Conservation (phyloP, 1,140 invertebrate species). For the Luehdorfia chinensis region DNA sequence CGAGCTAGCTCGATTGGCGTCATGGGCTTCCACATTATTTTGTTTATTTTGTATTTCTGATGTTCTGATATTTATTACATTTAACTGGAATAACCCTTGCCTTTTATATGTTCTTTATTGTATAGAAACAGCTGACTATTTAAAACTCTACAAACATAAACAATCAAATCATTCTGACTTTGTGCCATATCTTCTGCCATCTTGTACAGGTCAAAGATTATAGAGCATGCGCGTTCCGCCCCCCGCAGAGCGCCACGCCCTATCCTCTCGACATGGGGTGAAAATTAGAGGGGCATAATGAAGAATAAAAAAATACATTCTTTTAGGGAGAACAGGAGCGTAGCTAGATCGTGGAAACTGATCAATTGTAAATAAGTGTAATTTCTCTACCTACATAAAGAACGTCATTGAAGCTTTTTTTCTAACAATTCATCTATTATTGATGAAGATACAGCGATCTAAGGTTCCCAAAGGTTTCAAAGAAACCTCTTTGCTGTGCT, state of each 20-base stretch:
- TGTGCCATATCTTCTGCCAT: constrained; percentile 34
- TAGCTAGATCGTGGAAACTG: neutral
- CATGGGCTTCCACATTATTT: too few species aligned
- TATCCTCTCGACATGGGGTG: constrained; percentile 24
- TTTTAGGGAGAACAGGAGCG: neutral
- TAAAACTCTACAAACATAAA: neutral
- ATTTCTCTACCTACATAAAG: too few species aligned
- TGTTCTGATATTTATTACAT: too few species aligned
- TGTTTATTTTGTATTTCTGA: too few species aligned
- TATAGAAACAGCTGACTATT: neutral
- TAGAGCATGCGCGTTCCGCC: constrained; percentile 57
- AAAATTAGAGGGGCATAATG: constrained; percentile 29
- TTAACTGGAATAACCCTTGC: too few species aligned
- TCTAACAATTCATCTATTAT: too few species aligned
- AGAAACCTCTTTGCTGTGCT: too few species aligned
- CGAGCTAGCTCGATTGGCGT: too few species aligned
- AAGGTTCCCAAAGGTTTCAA: too few species aligned
- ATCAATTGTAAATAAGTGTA: neutral
- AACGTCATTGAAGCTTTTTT: too few species aligned
- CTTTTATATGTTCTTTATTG: neutral
- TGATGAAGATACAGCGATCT: too few species aligned
- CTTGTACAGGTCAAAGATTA: constrained; percentile 38
- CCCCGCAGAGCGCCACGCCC: constrained; percentile 48
- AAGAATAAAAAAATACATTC: constrained; percentile 25
- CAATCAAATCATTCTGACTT: constrained; percentile 15